phyloP scores from a whole-genome alignment of 2,797 vertebrate genomes.

The Acrocephalus scirpaceus region DNA sequence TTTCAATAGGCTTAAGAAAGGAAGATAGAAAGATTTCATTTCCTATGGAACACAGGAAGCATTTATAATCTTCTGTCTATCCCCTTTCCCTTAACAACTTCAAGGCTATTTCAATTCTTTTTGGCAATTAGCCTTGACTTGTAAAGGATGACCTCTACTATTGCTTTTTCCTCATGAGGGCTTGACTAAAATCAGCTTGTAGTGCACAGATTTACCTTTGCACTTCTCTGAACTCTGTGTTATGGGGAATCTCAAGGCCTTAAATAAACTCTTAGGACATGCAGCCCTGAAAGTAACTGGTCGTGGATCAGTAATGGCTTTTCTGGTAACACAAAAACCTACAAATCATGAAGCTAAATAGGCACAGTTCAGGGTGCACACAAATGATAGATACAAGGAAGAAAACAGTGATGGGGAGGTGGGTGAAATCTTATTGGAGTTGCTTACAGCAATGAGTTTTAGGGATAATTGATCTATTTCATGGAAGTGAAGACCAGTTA shows the following conservation, averaged over 20 bases:
- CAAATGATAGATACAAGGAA: neutral
- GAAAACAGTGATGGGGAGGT: neutral
- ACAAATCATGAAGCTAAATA: neutral
- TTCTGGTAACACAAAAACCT: neutral
- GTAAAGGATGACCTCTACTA: slow-evolving; percentile 17
- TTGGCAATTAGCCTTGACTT: slow-evolving; percentile 58
- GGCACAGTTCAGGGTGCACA: neutral
- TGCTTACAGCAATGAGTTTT: neutral
- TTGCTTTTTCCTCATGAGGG: neutral
- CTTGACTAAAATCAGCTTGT: neutral
- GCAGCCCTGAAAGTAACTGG: neutral
- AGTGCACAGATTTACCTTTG: neutral
- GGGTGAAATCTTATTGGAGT: neutral
- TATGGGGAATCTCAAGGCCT: neutral
- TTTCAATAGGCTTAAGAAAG: slow-evolving; percentile 54
- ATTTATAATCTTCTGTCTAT: slow-evolving; percentile 52
- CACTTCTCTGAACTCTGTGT: neutral
- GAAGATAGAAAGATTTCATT: slow-evolving; percentile 62
- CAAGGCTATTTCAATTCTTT: slow-evolving; percentile 53
- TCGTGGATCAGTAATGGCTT: neutral
- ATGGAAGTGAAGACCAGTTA: neutral
- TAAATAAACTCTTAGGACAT: neutral
- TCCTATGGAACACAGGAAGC: slow-evolving; percentile 65
- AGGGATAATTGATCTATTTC: neutral
- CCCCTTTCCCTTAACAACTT: slow-evolving; percentile 51